Evolutionary conservation across 2,888 invertebrate genomes (phyloP), one percentile per base, ranked within the genome.

Genomic region (Callyntrura sp.): DNA sequence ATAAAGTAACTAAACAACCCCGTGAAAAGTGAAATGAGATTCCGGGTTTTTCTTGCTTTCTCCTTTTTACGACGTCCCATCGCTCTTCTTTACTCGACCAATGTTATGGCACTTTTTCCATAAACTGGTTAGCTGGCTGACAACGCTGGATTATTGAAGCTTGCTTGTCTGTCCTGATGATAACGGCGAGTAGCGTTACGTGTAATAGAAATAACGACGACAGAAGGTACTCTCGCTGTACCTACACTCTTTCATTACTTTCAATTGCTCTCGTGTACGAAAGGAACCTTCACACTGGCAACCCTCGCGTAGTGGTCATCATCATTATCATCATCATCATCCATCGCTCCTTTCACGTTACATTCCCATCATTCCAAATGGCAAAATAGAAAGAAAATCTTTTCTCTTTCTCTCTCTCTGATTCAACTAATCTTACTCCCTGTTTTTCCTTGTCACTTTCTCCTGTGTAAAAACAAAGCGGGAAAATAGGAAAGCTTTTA

Each of bases 31-130:
- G 51, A 76, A 70, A 11, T 9, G 23, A 62, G 20, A 25, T 12
- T 35, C 14, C 28, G 20, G 2, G 6, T 57, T 57, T n/a, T 57
- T 79, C 79, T 57, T 79, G 79, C 20, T 79, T 43, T 14, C 25
- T 4, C n/a, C 4, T 79, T 78, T 78, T 79, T 79, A 79, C 57
- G 14, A 57, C 57, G 57, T 57, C 79, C 25, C 79, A 79, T 60
- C 57, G 60, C 57, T 43, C n/a, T 60, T 55, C 76, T 48, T 57
- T 17, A 35, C 79, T 48, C 51, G 48, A 12, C 43, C 28, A 78
- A 35, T 35, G 57, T 79, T 57, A 79, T 79, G 28, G 76, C 76
- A 25, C 23, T 76, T 76, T 51, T 23, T 25, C 23, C 51, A 51
- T 51, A 76, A 76, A 51, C 68, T 60, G 28, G 5, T 28, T 17